Conservation (phyloP, 2,113 vertebrate species). For the Furnarius figulus region DNA sequence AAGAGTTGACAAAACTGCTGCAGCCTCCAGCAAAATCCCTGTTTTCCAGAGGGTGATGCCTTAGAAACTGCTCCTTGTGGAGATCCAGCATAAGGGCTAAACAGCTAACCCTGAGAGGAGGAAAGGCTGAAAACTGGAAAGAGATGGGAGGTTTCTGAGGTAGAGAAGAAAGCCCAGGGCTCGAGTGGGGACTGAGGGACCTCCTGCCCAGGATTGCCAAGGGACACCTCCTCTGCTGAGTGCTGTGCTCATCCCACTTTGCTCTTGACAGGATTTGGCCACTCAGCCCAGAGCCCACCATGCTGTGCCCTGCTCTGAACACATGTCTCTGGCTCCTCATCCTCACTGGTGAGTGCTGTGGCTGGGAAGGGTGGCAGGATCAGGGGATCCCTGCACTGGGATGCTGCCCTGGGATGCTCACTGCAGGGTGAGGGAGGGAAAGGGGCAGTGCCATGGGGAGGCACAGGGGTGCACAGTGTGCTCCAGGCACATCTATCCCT, state of each 20-base stretch:
- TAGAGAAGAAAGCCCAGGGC: neutral
- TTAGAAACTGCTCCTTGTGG: neutral
- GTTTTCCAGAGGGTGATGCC: neutral
- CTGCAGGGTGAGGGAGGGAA: neutral
- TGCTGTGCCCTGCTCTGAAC: neutral
- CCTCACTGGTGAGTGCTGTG: conserved; percentile 62
- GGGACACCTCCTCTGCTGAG: neutral
- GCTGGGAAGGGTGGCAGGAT: neutral
- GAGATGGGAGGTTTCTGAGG: neutral
- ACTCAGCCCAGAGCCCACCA: neutral
- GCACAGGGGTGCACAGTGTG: neutral
- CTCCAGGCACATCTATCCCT: neutral
- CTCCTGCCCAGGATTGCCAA: rapidly evolving
- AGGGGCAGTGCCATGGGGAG: rapidly evolving
- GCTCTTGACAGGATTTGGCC: neutral
- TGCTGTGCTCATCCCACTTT: neutral
- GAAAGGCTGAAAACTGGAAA: neutral
- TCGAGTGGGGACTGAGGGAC: neutral
- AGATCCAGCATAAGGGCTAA: neutral
- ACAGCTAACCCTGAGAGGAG: neutral
- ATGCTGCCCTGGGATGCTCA: neutral
- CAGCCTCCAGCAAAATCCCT: conserved; percentile 7
- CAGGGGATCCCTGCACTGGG: neutral
- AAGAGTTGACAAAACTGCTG: neutral
- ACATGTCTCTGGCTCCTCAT: neutral